phyloP scores from a whole-genome alignment of 2,888 invertebrate species.

The Dicyrtoma fusca region DNA sequence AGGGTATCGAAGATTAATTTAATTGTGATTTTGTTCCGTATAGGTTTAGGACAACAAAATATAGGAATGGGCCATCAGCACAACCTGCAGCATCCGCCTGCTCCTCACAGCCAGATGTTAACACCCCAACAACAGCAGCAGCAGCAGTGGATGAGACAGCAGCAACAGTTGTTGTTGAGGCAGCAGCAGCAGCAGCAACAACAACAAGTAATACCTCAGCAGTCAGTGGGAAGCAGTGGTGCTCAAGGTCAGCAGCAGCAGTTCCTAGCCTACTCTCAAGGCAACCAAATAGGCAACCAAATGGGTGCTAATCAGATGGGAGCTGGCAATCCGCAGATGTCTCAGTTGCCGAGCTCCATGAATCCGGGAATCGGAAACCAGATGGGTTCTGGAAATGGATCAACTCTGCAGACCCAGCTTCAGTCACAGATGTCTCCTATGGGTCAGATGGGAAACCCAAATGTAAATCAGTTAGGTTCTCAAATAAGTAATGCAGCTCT shows the following conservation, averaged over 20 bases:
- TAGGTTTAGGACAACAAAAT: constrained; percentile 51
- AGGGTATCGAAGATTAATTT: neutral
- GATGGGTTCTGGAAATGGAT: constrained; percentile 50
- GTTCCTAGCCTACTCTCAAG: constrained; percentile 58
- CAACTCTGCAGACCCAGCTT: constrained; percentile 49
- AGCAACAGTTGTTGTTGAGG: constrained; percentile 60
- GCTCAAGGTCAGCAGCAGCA: constrained; percentile 60
- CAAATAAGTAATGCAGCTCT: constrained; percentile 53
- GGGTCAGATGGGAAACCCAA: constrained; percentile 53
- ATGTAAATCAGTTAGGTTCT: constrained; percentile 49
- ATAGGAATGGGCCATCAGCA: constrained; percentile 55
- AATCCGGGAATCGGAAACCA: constrained; percentile 53
- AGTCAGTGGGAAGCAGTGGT: constrained; percentile 58
- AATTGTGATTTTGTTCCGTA: neutral
- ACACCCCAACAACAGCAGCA: constrained; percentile 48
- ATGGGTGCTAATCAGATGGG: constrained; percentile 58
- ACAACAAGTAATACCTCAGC: constrained; percentile 59
- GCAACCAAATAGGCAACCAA: constrained; percentile 54
- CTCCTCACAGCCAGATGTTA: constrained; percentile 39
- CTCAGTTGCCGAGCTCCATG: constrained; percentile 42
- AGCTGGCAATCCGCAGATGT: constrained; percentile 51
- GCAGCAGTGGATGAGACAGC: constrained; percentile 60
- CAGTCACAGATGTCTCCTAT: constrained; percentile 55
- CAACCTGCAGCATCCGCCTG: constrained; percentile 51
- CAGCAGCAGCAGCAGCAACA: constrained; percentile 60